Evolutionary conservation across 2,113 vertebrate genomes (phyloP).

Genomic region (Pangasianodon hypophthalmus): DNA sequence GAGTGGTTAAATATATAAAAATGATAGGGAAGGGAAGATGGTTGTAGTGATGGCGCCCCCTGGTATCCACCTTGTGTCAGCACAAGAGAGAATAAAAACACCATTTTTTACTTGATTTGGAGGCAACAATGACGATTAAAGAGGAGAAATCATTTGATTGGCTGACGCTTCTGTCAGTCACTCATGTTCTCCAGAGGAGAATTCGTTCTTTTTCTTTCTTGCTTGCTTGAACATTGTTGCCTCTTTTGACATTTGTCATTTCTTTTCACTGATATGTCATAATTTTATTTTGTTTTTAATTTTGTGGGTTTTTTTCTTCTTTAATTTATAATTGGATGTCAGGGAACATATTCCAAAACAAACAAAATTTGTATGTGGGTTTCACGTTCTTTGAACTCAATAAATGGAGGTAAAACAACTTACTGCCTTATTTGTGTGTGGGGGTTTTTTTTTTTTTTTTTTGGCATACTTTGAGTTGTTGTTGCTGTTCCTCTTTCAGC

Average conservation of each 20-base stretch:
- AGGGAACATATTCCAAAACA: slow-evolving; percentile 68
- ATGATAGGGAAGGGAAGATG: too few relatives aligned
- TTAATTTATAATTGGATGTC: slow-evolving; percentile 73
- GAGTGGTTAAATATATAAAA: neutral
- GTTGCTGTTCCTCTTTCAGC: too few relatives aligned
- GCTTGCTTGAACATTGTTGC: slow-evolving; percentile 53
- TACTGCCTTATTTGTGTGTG: neutral
- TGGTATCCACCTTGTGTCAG: neutral
- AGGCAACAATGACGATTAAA: too few relatives aligned
- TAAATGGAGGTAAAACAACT: slow-evolving; percentile 71
- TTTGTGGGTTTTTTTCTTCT: slow-evolving; percentile 63
- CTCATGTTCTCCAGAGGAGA: neutral
- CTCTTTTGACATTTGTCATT: slow-evolving; percentile 32
- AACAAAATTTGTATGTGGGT: slow-evolving; percentile 77
- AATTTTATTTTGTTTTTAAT: slow-evolving; percentile 35
- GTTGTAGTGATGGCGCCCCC: neutral
- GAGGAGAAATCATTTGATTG: neutral
- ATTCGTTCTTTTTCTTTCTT: neutral
- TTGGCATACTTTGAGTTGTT: neutral
- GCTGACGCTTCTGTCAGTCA: neutral
- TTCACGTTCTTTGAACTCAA: slow-evolving; percentile 76
- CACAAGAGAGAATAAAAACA: neutral
- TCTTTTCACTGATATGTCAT: neutral
- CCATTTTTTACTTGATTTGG: neutral
- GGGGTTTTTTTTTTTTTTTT: neutral